Base-by-base conservation (phyloP, 2,797 vertebrate species). In the Knipowitschia caucasica region DNA sequence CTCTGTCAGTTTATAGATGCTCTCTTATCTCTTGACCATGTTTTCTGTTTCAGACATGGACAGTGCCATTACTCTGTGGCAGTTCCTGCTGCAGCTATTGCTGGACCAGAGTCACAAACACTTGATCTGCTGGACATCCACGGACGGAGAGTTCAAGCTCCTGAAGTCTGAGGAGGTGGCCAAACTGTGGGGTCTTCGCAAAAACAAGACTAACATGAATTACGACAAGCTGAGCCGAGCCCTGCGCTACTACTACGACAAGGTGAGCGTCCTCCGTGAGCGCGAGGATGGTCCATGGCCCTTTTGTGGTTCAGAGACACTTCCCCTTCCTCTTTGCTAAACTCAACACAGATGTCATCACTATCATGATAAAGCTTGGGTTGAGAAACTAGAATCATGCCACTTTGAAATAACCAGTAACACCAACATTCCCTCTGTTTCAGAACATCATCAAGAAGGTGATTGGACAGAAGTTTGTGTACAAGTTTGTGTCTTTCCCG, bases 201-300 rank as follows among this genome's bases (percentile, higher is more conserved):
- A 98, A 86, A 98, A 98, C 90, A 97, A 97, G 80, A 96, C 95
- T 58, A 98, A 97, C 82, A 98, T 98, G 95, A 98, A 98, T 84
- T 98, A 98, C 11, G 95, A 97, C 83, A 98, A 98, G 82, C 90
- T 98, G 87, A 98, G 95, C 91, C 78, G 95, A 55, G 95, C 95
- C 9, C 92, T 98, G 81, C 91, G 95, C 81, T 98, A 98, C 89
- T 98, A 98, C 69, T 98, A 98, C 11, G 95, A 98, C 87, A 98
- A 98, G 93, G 95, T 98, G 85, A 84, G 35, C 7, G n/a, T n/a
- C n/a, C n/a, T n/a, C n/a, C n/a, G 2, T 4, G 34, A 2, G 21
- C 17, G 6, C 21, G 1, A 12, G 10, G 29, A 21, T 31, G 9
- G 44, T 20, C 17, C 31, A 17, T 31, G 17, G 5, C 27, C 3